Evolutionary conservation across 2,888 invertebrate genomes (phyloP).

Genomic region (Isoperla grammatica): DNA sequence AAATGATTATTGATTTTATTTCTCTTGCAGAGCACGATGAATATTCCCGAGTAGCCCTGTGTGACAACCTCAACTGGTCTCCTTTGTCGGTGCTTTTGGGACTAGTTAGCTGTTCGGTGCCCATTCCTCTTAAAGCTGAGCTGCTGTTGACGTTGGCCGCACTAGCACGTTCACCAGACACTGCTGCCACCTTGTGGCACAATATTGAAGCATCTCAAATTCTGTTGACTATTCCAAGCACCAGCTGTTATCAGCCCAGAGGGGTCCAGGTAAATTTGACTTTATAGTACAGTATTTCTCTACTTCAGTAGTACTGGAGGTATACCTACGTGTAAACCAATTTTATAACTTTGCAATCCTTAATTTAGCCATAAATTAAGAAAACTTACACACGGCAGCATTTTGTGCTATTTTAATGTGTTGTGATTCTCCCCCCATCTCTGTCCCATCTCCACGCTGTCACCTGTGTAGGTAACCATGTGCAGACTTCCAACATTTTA

Average conservation of each 20-base stretch:
- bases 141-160: conserved; percentile 73
- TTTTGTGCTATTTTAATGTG: too few species aligned
- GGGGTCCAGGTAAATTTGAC: conserved; percentile 35
- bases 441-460: too few species aligned
- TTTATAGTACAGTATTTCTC: background rate
- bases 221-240: conserved; percentile 60
- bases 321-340: too few species aligned
- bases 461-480: too few species aligned
- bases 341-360: too few species aligned
- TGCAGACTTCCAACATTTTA: too few species aligned
- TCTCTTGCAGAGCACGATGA: conserved; percentile 56
- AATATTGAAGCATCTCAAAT: conserved; percentile 77
- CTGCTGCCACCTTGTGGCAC: conserved; percentile 79
- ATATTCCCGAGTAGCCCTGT: conserved; percentile 71
- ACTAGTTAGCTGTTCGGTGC: conserved; percentile 79
- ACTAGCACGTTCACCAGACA: conserved; percentile 68
- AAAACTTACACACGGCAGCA: too few species aligned
- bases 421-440: too few species aligned
- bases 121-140: conserved; percentile 78
- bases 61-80: conserved; percentile 85
- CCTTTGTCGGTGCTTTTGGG: conserved; percentile 75
- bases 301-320: background rate
- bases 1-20: too few species aligned
- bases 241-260: conserved; percentile 57
- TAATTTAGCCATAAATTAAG: too few species aligned